phyloP scores from a whole-genome alignment of 2,113 vertebrate species.

The Cathartes aura region DNA sequence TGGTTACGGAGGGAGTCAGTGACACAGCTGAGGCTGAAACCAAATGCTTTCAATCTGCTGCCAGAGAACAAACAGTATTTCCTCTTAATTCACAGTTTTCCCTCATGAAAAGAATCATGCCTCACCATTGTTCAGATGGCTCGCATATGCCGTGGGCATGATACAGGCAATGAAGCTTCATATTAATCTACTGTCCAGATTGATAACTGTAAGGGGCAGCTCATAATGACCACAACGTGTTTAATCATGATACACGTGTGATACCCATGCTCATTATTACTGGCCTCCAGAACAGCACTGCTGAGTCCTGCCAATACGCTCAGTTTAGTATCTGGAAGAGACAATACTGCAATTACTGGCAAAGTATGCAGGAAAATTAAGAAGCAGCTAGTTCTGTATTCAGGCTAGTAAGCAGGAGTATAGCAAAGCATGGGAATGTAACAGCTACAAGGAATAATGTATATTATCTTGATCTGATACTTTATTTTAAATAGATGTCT shows the following conservation, averaged over 20 bases:
- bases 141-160: slow-evolving; percentile 35
- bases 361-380: slow-evolving; percentile 41
- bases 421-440: neutral
- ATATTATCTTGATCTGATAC: neutral
- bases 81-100: neutral
- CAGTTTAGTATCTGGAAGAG: slow-evolving; percentile 24
- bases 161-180: slow-evolving; percentile 58
- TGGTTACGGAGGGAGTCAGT: neutral
- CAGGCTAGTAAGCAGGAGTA: neutral
- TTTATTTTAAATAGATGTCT: neutral
- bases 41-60: neutral
- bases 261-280: slow-evolving; percentile 62
- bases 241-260: slow-evolving; percentile 55
- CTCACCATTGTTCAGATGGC: neutral
- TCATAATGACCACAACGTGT: slow-evolving; percentile 56
- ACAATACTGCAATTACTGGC: slow-evolving; percentile 61
- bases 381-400: neutral
- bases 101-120: neutral
- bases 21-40: neutral
- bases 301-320: slow-evolving; percentile 42
- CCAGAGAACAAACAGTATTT: neutral
- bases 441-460: neutral
- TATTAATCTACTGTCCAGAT: slow-evolving; percentile 49
- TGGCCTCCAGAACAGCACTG: slow-evolving; percentile 37
- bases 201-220: slow-evolving; percentile 42